Conservation (phyloP, 2,113 vertebrate species). For the Chrysemys picta region DNA sequence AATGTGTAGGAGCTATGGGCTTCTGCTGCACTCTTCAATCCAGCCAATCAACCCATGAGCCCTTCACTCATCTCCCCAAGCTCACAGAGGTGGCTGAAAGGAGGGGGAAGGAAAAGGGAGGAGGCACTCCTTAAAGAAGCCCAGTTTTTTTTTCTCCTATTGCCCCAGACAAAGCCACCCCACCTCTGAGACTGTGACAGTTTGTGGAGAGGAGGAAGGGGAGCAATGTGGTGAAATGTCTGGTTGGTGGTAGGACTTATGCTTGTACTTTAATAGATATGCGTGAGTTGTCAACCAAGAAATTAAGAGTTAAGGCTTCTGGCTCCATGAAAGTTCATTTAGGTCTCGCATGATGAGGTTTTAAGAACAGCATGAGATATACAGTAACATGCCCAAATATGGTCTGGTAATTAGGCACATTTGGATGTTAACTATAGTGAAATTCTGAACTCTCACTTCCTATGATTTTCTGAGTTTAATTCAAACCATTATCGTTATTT, state of each 20-base stretch:
- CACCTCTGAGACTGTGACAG: not conserved
- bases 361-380: not conserved
- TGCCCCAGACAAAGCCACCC: not conserved
- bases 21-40: not conserved
- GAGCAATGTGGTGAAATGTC: not conserved
- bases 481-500: not conserved
- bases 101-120: accelerated
- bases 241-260: not conserved
- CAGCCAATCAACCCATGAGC: not conserved
- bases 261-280: too few relatives aligned
- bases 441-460: not conserved
- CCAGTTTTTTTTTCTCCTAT: not conserved
- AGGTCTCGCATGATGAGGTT: too few relatives aligned
- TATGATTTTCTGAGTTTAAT: not conserved
- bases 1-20: not conserved
- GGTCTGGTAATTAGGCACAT: not conserved
- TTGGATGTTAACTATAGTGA: accelerated
- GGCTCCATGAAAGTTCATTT: not conserved
- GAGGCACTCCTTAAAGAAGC: not conserved
- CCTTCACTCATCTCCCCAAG: accelerated
- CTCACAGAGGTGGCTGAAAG: accelerated
- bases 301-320: not conserved
- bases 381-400: not conserved
- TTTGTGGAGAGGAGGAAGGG: not conserved
- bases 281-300: not conserved